A percentile compares a stretch with the other conserved stretches of the same genome.
Conservation (phyloP, 2,113 vertebrate genomes). For the Phaethon lepturus region DNA sequence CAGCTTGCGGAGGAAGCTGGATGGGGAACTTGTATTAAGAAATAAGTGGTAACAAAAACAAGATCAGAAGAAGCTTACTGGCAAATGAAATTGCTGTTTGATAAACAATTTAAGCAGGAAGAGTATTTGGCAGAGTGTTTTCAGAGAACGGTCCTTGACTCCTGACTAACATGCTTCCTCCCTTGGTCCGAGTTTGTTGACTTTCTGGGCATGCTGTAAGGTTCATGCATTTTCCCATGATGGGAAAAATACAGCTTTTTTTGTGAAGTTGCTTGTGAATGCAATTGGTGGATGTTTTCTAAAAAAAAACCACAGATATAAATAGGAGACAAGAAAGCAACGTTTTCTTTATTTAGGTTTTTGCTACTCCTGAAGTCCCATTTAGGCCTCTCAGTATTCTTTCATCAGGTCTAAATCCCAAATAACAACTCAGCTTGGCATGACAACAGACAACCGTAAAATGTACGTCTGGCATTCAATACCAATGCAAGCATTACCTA, state of each 20-base stretch:
- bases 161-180: conserved; percentile 53
- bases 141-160: conserved; percentile 54
- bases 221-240: conserved; percentile 48
- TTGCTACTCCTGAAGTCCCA: neutral
- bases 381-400: neutral
- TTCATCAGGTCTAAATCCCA: neutral
- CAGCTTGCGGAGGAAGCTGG: neutral
- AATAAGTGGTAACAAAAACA: neutral
- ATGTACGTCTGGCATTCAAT: neutral
- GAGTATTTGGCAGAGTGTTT: conserved; percentile 38
- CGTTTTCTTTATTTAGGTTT: conserved; percentile 24
- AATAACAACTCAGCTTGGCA: neutral
- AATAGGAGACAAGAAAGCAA: conserved; percentile 51
- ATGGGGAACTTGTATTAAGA: neutral
- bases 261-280: neutral
- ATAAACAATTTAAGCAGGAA: conserved; percentile 63
- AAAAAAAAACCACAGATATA: conserved; percentile 18
- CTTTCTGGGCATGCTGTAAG: conserved; percentile 35
- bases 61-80: conserved; percentile 49
- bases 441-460: neutral
- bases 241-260: conserved; percentile 14
- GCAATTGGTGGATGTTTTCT: conserved; percentile 29
- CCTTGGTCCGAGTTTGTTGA: conserved; percentile 29
- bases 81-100: conserved; percentile 17
- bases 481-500: neutral